phyloP scores from a whole-genome alignment of 2,113 vertebrate species.

The Phaetusa simplex region DNA sequence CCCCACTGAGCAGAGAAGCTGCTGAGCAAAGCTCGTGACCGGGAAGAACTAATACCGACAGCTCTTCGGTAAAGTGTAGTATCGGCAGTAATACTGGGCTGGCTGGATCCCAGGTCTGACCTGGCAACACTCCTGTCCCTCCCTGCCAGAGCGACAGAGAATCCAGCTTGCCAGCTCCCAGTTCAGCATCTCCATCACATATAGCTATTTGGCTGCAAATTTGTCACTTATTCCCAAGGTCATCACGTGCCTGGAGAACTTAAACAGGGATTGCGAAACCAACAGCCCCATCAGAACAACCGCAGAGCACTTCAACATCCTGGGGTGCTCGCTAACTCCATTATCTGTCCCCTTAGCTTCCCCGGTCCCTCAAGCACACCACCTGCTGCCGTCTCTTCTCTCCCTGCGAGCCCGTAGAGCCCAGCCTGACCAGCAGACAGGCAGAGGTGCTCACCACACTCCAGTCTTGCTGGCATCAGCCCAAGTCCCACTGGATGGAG shows the following conservation, averaged over 20 bases:
- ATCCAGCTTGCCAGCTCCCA: not conserved
- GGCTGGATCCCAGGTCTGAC: not conserved
- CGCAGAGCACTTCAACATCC: fast-evolving
- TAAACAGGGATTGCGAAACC: not conserved
- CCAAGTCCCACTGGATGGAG: not conserved
- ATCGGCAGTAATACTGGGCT: not conserved
- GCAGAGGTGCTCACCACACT: not conserved
- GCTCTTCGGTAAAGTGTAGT: not conserved
- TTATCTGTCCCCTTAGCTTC: not conserved
- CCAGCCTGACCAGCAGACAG: not conserved
- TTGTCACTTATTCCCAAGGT: not conserved
- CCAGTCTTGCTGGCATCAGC: not conserved
- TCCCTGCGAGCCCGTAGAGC: fast-evolving
- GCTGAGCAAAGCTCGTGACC: not conserved
- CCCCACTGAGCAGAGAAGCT: not conserved
- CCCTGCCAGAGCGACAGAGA: not conserved
- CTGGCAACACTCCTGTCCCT: not conserved
- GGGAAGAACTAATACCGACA: not conserved
- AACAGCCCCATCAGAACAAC: not conserved
- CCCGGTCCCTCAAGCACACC: fast-evolving
- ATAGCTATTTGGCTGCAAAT: not conserved
- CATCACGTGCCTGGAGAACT: not conserved
- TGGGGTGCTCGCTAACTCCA: not conserved
- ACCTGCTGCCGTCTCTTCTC: fast-evolving
- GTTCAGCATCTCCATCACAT: not conserved